phyloP scores from a whole-genome alignment of 2,113 vertebrate species.

The Coregonus clupeaformis region DNA sequence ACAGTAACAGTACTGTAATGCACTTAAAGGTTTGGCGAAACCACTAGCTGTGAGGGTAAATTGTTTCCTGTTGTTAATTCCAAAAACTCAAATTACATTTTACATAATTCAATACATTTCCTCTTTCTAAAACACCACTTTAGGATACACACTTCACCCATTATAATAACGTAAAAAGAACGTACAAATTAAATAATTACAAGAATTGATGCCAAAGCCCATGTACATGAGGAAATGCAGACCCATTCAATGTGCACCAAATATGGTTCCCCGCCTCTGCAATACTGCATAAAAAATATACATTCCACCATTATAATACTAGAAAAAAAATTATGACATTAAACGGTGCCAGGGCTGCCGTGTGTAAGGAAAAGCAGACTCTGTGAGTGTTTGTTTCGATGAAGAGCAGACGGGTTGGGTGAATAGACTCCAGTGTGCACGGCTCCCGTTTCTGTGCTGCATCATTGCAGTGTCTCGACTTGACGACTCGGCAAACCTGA shows the following conservation, averaged over 20 bases:
- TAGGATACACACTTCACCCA: constrained; percentile 21
- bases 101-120: constrained; percentile 45
- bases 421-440: constrained; percentile 78
- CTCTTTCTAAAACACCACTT: constrained; percentile 32
- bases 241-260: constrained; percentile 22
- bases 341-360: constrained; percentile 49
- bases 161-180: constrained; percentile 33
- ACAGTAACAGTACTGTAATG: constrained; percentile 49
- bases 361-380: constrained; percentile 61
- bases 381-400: constrained; percentile 64
- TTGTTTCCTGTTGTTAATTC: constrained; percentile 31
- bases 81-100: constrained; percentile 29
- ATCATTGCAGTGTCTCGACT: constrained; percentile 64
- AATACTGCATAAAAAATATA: constrained; percentile 68
- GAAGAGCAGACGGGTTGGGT: constrained; percentile 76
- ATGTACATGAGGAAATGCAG: constrained; percentile 59
- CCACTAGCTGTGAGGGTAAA: constrained; percentile 15
- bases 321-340: constrained; percentile 50
- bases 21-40: constrained; percentile 50
- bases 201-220: constrained; percentile 52
- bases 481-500: constrained; percentile 53
- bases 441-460: constrained; percentile 77
- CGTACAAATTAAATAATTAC: constrained; percentile 53
- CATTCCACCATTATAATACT: constrained; percentile 65
- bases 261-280: constrained; percentile 39